Evolutionary conservation across 2,797 vertebrate species (phyloP).

Genomic region (Myotis planiceps): DNA sequence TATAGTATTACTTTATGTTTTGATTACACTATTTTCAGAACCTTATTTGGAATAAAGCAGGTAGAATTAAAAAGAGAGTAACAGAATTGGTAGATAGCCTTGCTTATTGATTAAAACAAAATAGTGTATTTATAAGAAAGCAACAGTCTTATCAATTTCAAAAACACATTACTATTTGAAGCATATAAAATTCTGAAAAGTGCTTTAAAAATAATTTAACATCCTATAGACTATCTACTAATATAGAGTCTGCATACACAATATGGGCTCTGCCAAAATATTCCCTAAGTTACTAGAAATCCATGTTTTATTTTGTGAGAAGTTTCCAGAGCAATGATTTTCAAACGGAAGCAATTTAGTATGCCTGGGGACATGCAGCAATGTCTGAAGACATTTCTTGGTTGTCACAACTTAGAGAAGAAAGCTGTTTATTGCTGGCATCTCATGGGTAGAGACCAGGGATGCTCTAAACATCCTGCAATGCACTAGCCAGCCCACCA

Average conservation of each 20-base stretch:
- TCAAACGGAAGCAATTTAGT: background rate
- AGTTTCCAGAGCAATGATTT: background rate
- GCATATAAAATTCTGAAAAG: constrained; percentile 53
- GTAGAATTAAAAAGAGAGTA: background rate
- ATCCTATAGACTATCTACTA: constrained; percentile 46
- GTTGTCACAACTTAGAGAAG: background rate
- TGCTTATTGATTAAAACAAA: constrained; percentile 43
- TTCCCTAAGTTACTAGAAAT: background rate
- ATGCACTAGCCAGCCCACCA: accelerated
- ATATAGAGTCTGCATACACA: background rate
- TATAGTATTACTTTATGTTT: background rate
- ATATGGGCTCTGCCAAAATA: background rate
- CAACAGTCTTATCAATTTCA: background rate
- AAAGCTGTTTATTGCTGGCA: background rate
- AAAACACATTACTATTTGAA: constrained; percentile 34
- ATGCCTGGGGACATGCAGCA: background rate
- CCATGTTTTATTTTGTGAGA: background rate
- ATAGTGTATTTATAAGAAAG: constrained; percentile 37
- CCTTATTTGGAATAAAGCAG: constrained; percentile 33
- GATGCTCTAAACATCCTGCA: accelerated
- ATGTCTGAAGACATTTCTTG: background rate
- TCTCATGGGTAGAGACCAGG: accelerated
- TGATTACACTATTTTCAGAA: background rate
- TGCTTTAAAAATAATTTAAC: constrained; percentile 50
- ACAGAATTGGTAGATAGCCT: background rate